Percentiles rank a stretch among this genome's conserved stretches.
These are phyloP conservation scores for Zingel zingel DNA, from an alignment of 2,113 vertebrate species.

Conservation along the genomic window DNA sequence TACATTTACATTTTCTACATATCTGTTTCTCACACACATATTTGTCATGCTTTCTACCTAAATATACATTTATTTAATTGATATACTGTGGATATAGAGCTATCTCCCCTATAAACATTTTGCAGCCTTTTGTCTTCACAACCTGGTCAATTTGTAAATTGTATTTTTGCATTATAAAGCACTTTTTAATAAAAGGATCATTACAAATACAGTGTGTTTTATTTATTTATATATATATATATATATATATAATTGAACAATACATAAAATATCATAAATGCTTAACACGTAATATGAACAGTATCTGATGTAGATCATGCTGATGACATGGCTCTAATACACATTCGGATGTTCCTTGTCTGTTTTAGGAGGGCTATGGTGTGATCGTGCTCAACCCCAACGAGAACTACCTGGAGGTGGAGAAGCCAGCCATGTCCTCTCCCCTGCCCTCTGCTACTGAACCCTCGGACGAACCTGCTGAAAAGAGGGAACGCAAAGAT, in stretches of 20 bases:
- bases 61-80: background rate
- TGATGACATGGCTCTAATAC: background rate
- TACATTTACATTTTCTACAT: background rate
- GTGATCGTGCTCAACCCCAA: conserved; percentile 98
- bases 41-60: background rate
- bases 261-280: background rate
- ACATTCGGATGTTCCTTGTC: conserved; percentile 47
- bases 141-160: background rate
- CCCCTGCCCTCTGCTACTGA: conserved; percentile 87
- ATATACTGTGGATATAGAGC: background rate
- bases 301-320: background rate
- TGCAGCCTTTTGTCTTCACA: background rate
- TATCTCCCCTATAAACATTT: background rate
- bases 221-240: too few species aligned
- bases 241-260: background rate
- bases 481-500: conserved; percentile 95
- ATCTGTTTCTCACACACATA: background rate
- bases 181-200: background rate
- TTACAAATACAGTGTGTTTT: background rate
- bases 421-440: conserved; percentile 86
- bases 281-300: background rate
- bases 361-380: conserved; percentile 93
- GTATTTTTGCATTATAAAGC: background rate
- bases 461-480: conserved; percentile 92
- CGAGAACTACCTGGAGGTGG: conserved; percentile 97